Conservation (phyloP, 1,140 invertebrate species). For the Diorhabda elongata region DNA sequence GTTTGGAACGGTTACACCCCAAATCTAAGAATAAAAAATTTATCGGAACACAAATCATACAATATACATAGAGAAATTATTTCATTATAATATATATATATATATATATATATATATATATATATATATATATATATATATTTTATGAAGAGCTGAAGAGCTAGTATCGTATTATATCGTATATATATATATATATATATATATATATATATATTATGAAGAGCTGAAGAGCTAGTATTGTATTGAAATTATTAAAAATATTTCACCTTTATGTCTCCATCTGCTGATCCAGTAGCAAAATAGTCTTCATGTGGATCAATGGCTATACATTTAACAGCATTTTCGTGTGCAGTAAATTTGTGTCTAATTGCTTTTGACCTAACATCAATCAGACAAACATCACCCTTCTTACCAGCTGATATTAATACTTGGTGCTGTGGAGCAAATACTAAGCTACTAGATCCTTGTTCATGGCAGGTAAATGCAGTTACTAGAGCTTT, state of each 20-base stretch:
- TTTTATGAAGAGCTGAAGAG: too few relatives aligned
- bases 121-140: too few relatives aligned
- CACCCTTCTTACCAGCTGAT: constrained; percentile 93
- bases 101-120: too few relatives aligned
- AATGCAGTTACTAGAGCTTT: constrained; percentile 90
- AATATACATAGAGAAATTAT: not conserved
- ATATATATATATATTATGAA: too few relatives aligned
- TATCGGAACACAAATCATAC: too few relatives aligned
- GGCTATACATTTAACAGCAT: constrained; percentile 89
- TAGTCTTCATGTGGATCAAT: constrained; percentile 93
- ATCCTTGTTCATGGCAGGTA: constrained; percentile 88
- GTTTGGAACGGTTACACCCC: constrained; percentile 82
- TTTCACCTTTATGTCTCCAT: constrained; percentile 92
- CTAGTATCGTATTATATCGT: too few relatives aligned
- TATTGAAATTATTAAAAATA: too few relatives aligned
- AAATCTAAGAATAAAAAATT: constrained; percentile 64
- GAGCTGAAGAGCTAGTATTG: too few relatives aligned
- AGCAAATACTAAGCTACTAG: constrained; percentile 85
- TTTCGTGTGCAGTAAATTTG: constrained; percentile 88
- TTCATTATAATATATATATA: not conserved
- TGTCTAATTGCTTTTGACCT: constrained; percentile 82
- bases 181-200: too few relatives aligned
- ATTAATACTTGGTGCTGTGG: constrained; percentile 87
- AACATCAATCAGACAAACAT: constrained; percentile 92
- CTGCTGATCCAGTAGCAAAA: constrained; percentile 95